Evolutionary conservation across 1,140 invertebrate genomes (phyloP).

Genomic region (Rhyacophila brunnea): DNA sequence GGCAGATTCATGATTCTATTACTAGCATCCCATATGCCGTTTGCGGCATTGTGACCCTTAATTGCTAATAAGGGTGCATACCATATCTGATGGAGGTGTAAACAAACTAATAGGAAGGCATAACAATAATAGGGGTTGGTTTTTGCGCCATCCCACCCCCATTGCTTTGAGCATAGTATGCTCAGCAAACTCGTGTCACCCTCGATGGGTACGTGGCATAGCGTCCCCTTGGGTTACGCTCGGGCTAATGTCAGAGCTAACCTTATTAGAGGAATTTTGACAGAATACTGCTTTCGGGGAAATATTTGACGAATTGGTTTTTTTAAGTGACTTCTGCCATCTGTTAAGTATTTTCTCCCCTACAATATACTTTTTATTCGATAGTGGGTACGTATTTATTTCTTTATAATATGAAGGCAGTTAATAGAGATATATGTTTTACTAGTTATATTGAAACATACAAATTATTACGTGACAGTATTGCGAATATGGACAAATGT

Average conservation of each 20-base stretch:
- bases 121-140: conserved; percentile 32
- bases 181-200: background rate
- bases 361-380: too few relatives aligned
- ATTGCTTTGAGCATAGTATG: background rate
- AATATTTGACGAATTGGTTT: conserved; percentile 31
- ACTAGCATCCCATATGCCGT: conserved; percentile 27
- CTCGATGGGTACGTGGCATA: background rate
- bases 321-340: conserved; percentile 31
- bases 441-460: too few relatives aligned
- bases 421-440: too few relatives aligned
- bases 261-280: conserved; percentile 33
- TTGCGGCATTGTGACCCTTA: conserved; percentile 32
- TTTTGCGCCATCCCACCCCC: conserved; percentile 18
- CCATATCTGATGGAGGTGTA: conserved; percentile 36
- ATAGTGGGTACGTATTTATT: too few relatives aligned
- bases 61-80: conserved; percentile 36
- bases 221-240: conserved; percentile 18
- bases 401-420: too few relatives aligned
- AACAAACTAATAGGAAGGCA: conserved; percentile 33
- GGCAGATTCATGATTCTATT: conserved; percentile 26
- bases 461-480: too few relatives aligned
- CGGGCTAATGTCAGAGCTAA: conserved; percentile 16
- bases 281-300: conserved; percentile 13
- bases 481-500: too few relatives aligned
- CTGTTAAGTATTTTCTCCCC: conserved; percentile 8